phyloP scores from a whole-genome alignment of 2,113 vertebrate species.

The Calyptomena viridis region DNA sequence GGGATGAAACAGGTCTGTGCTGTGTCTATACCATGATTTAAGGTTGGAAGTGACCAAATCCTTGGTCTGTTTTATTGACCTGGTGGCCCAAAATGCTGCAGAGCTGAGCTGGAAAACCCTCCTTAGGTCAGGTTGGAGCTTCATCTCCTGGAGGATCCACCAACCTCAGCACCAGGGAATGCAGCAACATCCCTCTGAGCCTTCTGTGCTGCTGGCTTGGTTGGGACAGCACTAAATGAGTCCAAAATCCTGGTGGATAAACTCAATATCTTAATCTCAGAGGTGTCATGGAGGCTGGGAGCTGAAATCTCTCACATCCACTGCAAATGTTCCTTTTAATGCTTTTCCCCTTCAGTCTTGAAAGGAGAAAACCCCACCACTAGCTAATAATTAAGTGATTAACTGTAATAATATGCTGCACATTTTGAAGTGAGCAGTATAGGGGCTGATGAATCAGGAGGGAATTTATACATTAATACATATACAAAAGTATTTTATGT shows the following conservation, averaged over 20 bases:
- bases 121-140: background rate
- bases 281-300: background rate
- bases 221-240: background rate
- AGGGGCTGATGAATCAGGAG: background rate
- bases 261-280: background rate
- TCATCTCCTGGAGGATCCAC: background rate
- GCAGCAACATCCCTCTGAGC: accelerated
- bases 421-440: background rate
- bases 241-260: background rate
- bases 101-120: background rate
- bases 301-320: background rate
- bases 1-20: background rate
- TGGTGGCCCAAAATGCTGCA: background rate
- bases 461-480: background rate
- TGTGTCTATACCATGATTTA: accelerated
- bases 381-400: constrained; percentile 12
- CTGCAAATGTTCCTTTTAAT: background rate
- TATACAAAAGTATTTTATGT: background rate
- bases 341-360: background rate
- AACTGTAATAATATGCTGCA: background rate
- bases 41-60: accelerated
- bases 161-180: background rate
- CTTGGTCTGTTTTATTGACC: background rate
- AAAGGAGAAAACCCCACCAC: background rate
- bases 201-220: accelerated